These are phyloP conservation scores for Chrysolina americana DNA, from an alignment of 2,888 invertebrate genomes.

Conservation along the genomic window DNA sequence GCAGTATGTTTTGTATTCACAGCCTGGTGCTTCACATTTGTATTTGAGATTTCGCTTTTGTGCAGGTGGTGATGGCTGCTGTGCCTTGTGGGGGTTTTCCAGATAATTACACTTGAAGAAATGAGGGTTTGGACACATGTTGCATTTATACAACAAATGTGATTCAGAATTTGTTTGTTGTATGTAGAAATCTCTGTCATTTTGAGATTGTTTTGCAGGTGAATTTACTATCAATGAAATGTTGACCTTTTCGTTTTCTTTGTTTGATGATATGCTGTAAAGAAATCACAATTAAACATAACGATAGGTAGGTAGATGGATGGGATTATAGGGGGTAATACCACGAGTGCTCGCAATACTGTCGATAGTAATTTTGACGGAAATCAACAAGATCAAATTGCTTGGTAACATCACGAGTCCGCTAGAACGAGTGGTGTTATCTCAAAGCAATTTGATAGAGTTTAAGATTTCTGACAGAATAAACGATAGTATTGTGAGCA, in stretches of 20 bases:
- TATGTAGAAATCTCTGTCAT: neutral
- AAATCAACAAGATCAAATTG: too few relatives aligned
- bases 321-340: too few relatives aligned
- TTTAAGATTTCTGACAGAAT: too few relatives aligned
- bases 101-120: neutral
- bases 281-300: too few relatives aligned
- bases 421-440: too few relatives aligned
- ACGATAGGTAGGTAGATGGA: too few relatives aligned
- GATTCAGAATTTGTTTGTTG: slow-evolving; percentile 5
- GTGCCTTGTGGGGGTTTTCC: neutral
- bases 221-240: neutral
- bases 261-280: neutral
- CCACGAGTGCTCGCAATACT: too few relatives aligned
- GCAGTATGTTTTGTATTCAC: neutral
- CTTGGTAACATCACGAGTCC: too few relatives aligned
- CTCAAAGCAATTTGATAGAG: too few relatives aligned
- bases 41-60: too few relatives aligned
- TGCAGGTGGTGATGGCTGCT: neutral
- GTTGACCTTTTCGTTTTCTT: neutral
- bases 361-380: too few relatives aligned
- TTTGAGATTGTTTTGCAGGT: neutral
- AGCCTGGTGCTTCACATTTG: neutral
- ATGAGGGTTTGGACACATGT: neutral
- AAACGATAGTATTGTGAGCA: too few relatives aligned
- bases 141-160: neutral